These are phyloP conservation scores for Troilus luridus DNA, from an alignment of 2,888 invertebrate genomes.

Conservation along the genomic window DNA sequence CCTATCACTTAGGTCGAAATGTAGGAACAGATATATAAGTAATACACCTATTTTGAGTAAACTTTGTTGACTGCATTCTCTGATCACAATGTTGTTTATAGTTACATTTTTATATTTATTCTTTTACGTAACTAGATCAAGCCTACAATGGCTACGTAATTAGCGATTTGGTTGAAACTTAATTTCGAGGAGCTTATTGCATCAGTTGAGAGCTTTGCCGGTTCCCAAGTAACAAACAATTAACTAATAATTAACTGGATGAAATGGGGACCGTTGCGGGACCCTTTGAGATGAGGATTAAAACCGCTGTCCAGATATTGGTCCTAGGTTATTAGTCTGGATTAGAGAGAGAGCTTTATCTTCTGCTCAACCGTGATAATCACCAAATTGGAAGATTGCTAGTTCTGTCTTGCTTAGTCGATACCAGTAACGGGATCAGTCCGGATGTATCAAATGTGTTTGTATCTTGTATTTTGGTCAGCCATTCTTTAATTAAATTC, in stretches of 20 bases:
- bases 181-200: neutral
- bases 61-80: too few species aligned
- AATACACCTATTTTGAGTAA: too few species aligned
- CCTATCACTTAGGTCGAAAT: too few species aligned
- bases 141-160: too few species aligned
- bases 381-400: neutral
- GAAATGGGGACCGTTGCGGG: neutral
- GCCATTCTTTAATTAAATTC: too few species aligned
- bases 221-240: neutral
- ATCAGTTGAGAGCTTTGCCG: neutral
- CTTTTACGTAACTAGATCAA: too few species aligned
- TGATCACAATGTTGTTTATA: too few species aligned
- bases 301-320: conserved; percentile 18
- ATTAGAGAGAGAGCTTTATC: neutral
- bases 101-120: too few species aligned
- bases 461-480: neutral
- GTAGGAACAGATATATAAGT: too few species aligned
- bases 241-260: conserved; percentile 13
- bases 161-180: too few species aligned
- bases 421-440: neutral
- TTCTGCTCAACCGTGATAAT: conserved; percentile 15
- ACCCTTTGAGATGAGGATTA: neutral
- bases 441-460: neutral
- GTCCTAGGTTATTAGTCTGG: conserved; percentile 7
- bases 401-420: neutral